Evolutionary conservation across 2,797 vertebrate genomes (phyloP).

Genomic region (Pseudocheirus occidentalis): DNA sequence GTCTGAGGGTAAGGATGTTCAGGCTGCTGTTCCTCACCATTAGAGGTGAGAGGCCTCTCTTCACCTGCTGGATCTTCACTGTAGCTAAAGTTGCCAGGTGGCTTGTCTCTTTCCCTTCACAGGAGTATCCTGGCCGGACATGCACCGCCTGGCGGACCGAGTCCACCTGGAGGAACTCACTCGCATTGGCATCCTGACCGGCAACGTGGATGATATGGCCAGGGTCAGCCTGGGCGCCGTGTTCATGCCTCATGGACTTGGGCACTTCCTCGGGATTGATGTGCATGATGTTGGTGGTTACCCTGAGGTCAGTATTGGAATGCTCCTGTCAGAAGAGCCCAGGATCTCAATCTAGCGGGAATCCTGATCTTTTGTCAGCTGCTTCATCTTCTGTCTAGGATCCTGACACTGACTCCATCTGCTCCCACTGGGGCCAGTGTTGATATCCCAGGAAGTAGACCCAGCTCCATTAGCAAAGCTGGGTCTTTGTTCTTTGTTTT

Average conservation of each 20-base stretch:
- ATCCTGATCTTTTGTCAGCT: not conserved
- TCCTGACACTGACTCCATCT: not conserved
- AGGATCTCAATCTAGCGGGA: conserved; percentile 43
- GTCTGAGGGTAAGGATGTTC: not conserved
- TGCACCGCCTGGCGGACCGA: conserved; percentile 94
- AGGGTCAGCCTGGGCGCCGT: conserved; percentile 93
- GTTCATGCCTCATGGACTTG: conserved; percentile 98
- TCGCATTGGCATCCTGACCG: conserved; percentile 90
- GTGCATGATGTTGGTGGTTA: conserved; percentile 98
- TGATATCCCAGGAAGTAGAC: not conserved
- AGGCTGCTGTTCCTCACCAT: not conserved
- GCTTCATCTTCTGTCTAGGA: not conserved
- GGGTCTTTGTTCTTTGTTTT: not conserved
- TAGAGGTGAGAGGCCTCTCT: not conserved
- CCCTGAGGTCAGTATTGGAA: conserved; percentile 90
- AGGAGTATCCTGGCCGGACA: conserved; percentile 95
- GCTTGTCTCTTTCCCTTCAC: conserved; percentile 60
- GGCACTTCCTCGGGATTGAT: conserved; percentile 96
- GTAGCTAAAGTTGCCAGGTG: not conserved
- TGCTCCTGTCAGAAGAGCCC: not conserved
- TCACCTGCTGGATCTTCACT: not conserved
- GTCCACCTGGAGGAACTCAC: conserved; percentile 94
- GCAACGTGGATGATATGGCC: conserved; percentile 93
- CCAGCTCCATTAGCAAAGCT: not conserved
- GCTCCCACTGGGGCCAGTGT: not conserved